These are phyloP conservation scores for Lucilia cuprina DNA, from an alignment of 1,140 invertebrate species.

Conservation along the genomic window DNA sequence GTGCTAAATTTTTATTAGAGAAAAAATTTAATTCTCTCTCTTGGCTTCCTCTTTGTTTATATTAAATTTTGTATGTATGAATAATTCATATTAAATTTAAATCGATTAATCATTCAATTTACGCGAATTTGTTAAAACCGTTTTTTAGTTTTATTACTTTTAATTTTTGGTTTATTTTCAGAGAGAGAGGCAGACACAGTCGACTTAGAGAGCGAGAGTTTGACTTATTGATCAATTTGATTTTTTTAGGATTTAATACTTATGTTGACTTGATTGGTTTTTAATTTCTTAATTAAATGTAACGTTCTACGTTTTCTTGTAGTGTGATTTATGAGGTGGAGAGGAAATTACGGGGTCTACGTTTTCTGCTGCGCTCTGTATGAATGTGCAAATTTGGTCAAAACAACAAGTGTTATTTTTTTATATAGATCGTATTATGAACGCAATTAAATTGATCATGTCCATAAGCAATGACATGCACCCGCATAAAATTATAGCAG, in stretches of 20 bases:
- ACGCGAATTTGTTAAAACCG: not conserved
- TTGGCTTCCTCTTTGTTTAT: not conserved
- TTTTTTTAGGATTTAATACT: not conserved
- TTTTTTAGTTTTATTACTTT: not conserved
- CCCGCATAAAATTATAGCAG: constrained; percentile 1
- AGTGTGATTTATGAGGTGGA: not conserved
- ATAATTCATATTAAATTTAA: constrained; percentile 9
- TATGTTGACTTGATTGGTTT: constrained; percentile 17
- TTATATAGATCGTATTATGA: not conserved
- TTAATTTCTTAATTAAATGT: constrained; percentile 16
- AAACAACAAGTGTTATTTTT: constrained; percentile 1
- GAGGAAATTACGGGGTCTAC: not conserved
- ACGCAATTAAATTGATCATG: constrained; percentile 9
- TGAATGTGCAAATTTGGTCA: not conserved
- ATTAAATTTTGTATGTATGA: not conserved
- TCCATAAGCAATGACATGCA: not conserved
- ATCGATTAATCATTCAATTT: not conserved
- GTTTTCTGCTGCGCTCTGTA: not conserved
- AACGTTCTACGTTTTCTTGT: not conserved
- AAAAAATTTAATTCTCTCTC: not conserved
- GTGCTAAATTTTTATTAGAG: not conserved
- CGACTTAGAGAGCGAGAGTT: not conserved
- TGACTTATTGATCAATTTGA: too few species aligned
- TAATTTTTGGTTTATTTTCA: not conserved
- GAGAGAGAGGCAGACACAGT: not conserved